Conservation (phyloP, 2,113 vertebrate species). For the Varanus komodoensis region DNA sequence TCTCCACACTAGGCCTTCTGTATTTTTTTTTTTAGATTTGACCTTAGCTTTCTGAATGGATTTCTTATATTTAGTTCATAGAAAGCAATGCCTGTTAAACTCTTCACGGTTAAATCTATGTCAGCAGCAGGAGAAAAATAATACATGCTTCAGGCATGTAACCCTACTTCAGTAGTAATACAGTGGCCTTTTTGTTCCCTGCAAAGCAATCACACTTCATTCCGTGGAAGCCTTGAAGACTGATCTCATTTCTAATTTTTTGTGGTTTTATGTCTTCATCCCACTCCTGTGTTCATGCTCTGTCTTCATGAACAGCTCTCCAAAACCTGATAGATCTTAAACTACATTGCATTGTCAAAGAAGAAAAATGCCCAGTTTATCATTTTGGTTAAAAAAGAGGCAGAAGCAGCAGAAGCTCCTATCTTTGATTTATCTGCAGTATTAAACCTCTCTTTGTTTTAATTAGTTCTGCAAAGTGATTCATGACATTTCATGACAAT, state of each 20-base stretch:
- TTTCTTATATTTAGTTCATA: neutral
- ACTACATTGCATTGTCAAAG: slow-evolving; percentile 14
- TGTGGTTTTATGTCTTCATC: neutral
- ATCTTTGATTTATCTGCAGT: slow-evolving; percentile 45
- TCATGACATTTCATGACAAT: slow-evolving; percentile 51
- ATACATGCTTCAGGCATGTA: neutral
- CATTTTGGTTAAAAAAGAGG: slow-evolving; percentile 2
- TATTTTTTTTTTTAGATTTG: neutral
- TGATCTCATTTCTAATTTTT: slow-evolving; percentile 5
- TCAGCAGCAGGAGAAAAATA: neutral
- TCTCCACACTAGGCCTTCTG: neutral
- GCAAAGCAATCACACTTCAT: neutral
- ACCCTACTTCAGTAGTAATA: neutral
- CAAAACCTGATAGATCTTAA: slow-evolving; percentile 25
- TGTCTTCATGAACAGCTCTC: neutral
- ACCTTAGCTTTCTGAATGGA: neutral
- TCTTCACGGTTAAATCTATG: no score
- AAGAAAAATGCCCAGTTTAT: slow-evolving; percentile 31
- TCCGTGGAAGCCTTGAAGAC: neutral
- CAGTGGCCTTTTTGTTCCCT: neutral
- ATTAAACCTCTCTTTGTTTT: slow-evolving; percentile 57
- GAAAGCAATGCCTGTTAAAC: neutral
- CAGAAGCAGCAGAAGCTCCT: neutral
- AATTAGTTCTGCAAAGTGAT: slow-evolving; percentile 57
- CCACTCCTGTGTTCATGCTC: neutral